A percentile compares a stretch with the other conserved stretches of the same genome.
These are phyloP conservation scores for Callorhinus ursinus DNA, from an alignment of 2,113 vertebrate species.

Conservation along the genomic window DNA sequence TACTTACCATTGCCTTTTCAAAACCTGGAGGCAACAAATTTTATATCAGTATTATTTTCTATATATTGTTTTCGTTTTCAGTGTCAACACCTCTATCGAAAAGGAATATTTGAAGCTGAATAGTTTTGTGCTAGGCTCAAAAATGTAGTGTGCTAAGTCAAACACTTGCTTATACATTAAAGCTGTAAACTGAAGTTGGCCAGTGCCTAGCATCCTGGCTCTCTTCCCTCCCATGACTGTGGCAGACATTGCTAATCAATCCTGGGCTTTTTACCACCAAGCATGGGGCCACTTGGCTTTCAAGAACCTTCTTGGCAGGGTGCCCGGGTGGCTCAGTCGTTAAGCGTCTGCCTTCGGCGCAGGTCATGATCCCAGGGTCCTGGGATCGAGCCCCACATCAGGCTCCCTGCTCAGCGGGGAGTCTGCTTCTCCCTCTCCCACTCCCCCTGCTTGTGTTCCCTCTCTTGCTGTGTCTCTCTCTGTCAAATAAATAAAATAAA, in stretches of 20 bases:
- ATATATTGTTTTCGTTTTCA: conserved; percentile 34
- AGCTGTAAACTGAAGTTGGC: neutral
- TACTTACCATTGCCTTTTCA: neutral
- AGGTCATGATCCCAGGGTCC: no score
- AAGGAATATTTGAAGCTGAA: conserved; percentile 13
- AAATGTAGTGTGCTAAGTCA: neutral
- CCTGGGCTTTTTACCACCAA: neutral
- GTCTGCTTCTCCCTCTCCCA: no score
- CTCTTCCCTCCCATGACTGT: neutral
- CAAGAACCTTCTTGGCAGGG: neutral
- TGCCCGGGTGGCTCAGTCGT: no score
- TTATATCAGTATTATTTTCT: neutral
- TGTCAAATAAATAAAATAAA: no score
- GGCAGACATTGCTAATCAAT: conserved; percentile 6
- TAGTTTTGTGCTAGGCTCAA: neutral
- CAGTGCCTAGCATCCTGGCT: neutral
- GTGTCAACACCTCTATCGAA: neutral
- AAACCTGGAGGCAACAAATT: neutral
- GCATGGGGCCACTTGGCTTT: neutral
- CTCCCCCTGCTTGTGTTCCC: no score
- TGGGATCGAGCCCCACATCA: no score
- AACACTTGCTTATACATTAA: neutral
- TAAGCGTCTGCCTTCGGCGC: no score
- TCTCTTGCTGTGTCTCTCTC: no score
- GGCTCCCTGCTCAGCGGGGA: no score